Conservation (phyloP, 37 sponge, comb jelly and placozoan species). For the Halisarca cf. caerulea region DNA sequence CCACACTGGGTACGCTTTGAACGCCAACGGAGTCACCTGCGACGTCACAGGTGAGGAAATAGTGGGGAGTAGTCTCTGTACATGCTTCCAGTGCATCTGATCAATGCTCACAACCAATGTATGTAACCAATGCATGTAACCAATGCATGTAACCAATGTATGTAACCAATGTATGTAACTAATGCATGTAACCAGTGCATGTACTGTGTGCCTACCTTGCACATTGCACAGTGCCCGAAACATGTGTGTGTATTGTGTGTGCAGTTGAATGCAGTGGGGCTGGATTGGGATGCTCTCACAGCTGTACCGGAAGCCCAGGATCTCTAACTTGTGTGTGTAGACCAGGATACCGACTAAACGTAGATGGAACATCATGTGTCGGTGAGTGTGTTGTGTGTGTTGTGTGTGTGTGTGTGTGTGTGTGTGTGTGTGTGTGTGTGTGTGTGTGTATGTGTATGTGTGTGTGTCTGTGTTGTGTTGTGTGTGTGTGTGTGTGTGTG, state of each 20-base stretch:
- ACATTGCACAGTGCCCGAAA: no score
- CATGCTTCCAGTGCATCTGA: no score
- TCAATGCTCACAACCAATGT: no score
- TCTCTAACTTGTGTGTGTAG: slow-evolving; percentile 25
- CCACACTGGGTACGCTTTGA: not conserved
- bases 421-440: slow-evolving; percentile 43
- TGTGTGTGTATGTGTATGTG: slow-evolving; percentile 36
- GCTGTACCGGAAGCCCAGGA: slow-evolving; percentile 23
- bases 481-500: not conserved
- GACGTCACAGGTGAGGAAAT: not conserved
- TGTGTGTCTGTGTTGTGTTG: slow-evolving; percentile 17
- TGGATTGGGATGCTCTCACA: slow-evolving; percentile 25
- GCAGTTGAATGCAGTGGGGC: slow-evolving; percentile 18
- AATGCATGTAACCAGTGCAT: not conserved
- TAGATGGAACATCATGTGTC: slow-evolving; percentile 12
- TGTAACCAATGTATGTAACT: not conserved
- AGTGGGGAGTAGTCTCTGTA: no score
- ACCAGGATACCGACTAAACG: slow-evolving; percentile 8
- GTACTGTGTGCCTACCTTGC: not conserved
- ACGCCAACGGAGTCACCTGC: not conserved
- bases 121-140: no score
- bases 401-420: not conserved
- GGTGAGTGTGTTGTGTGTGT: slow-evolving; percentile 11
- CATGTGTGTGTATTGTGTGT: no score
- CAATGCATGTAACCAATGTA: no score